phyloP scores from a whole-genome alignment of 2,888 invertebrate genomes.

The Acanthosepion esculentum region DNA sequence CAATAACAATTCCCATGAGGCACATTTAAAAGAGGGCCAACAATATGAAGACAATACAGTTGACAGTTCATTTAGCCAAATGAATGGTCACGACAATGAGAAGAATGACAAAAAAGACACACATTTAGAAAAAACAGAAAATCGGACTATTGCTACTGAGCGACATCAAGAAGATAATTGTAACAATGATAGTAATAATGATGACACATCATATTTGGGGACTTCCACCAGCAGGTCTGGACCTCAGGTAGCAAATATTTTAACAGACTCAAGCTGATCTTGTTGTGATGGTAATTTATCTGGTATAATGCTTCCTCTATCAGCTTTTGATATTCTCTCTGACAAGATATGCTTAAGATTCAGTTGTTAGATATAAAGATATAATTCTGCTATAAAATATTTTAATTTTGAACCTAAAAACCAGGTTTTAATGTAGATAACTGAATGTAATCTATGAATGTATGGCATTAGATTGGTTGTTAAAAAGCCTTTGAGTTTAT shows the following conservation, averaged over 20 bases:
- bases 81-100: conserved; percentile 44
- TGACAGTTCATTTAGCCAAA: conserved; percentile 40
- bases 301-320: background rate
- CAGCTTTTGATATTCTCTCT: background rate
- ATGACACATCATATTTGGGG: conserved; percentile 24
- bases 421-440: no score
- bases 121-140: conserved; percentile 41
- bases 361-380: background rate
- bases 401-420: background rate
- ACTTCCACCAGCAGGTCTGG: conserved; percentile 45
- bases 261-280: background rate
- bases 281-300: background rate
- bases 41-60: background rate
- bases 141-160: conserved; percentile 38
- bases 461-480: no score
- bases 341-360: background rate
- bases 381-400: background rate
- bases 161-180: conserved; percentile 37
- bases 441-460: no score
- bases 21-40: background rate
- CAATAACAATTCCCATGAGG: conserved; percentile 18
- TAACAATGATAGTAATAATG: background rate
- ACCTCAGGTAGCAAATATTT: conserved; percentile 45
- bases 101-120: conserved; percentile 25
- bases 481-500: no score